Base-by-base conservation (phyloP, 2,888 invertebrate species). In the Diogma glabrata region DNA sequence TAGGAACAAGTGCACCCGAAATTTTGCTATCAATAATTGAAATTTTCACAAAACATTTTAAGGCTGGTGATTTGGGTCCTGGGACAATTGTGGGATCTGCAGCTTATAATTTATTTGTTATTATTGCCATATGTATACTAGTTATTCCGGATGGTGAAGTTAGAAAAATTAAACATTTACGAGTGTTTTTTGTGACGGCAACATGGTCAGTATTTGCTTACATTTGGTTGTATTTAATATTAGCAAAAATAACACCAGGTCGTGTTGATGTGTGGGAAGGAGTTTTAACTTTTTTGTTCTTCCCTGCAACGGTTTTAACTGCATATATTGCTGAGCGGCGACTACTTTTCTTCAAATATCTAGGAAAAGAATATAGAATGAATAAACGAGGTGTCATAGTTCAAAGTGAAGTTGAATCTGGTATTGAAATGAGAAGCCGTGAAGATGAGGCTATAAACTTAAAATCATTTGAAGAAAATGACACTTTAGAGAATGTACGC, bases 21-120 rank as follows among this genome's bases (percentile, higher is more conserved):
- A 99, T 99, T 65, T 74, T 99, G 19, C 74, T 99, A 43, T 97
- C 97, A 12, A 89, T 97, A 60, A 97, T 99, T 64, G 99, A 99
- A 73, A 94, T 97, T 67, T 89, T 88, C 69, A 95, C 93, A 38
- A 91, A 92, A 69, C 82, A 88, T 64, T 99, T 96, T 66, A 76
- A 92, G 65, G 94, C 96, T 38, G 97, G 99, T 6, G 97, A 97
- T 53, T 75, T 99, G 51, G 99, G 97, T 14, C 97, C 99, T 5
- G 92, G 96, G 20, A 99, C 97, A 45, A 99, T 97, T 61, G 97
- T 99, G 51, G 99, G 99, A 40, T 93, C 93, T 8, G 99, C 99
- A 22, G 99, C 99, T 47, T 99, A 97, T 72, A 99, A 99, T 68
- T 75, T 99, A 54, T 95, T 99, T 71, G 89, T 99, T 60, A 99